Conservation (phyloP, 2,888 invertebrate species). For the Syrphus vitripennis region DNA sequence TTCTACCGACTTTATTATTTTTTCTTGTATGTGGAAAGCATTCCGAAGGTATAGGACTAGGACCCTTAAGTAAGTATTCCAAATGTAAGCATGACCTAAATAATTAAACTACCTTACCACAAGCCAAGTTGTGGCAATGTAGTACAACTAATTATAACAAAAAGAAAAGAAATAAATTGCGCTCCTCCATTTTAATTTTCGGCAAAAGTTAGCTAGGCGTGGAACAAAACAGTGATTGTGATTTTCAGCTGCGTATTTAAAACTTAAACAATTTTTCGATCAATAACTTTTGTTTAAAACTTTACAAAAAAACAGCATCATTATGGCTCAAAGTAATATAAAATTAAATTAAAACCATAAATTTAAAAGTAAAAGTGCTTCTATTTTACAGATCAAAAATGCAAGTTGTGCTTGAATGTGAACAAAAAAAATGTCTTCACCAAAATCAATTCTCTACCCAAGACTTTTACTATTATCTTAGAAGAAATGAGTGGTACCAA, state of each 20-base stretch:
- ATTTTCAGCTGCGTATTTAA: too few species aligned
- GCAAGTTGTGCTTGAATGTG: conserved; percentile 47
- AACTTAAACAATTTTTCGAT: too few species aligned
- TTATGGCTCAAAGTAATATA: neutral
- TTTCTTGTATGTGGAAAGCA: too few species aligned
- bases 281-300: neutral
- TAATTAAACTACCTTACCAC: conserved; percentile 36
- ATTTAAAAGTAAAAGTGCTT: neutral
- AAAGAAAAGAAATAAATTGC: conserved; percentile 39
- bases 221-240: neutral
- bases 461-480: conserved; percentile 42
- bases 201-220: conserved; percentile 30
- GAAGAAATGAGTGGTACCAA: conserved; percentile 46
- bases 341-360: neutral
- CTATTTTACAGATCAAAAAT: neutral
- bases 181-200: conserved; percentile 56
- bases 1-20: too few species aligned
- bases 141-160: conserved; percentile 15
- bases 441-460: conserved; percentile 39
- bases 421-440: conserved; percentile 11
- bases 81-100: neutral
- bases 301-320: neutral
- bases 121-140: conserved; percentile 16
- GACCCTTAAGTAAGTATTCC: too few species aligned
- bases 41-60: too few species aligned